These are phyloP conservation scores for Poecilia velifera DNA, from an alignment of 2,797 vertebrate genomes.

Conservation along the genomic window DNA sequence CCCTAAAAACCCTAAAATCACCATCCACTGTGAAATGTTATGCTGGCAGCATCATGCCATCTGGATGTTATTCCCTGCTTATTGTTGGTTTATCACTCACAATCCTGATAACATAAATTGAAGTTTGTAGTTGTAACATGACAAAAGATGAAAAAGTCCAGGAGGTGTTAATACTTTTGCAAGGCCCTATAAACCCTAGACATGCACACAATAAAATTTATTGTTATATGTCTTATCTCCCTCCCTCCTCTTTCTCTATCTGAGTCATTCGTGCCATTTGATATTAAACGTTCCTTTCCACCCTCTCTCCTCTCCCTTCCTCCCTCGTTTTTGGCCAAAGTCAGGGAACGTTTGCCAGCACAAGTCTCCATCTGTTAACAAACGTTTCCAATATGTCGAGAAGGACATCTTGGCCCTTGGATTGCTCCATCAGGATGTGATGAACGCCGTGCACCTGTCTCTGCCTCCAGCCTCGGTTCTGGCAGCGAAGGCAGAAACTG, in stretches of 20 bases:
- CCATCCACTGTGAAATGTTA: background rate
- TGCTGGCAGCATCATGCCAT: background rate
- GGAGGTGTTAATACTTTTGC: conserved; percentile 9
- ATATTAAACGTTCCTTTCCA: conserved; percentile 54
- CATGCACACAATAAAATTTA: conserved; percentile 25
- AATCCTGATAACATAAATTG: background rate
- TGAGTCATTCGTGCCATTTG: conserved; percentile 53
- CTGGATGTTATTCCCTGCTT: background rate
- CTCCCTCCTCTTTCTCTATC: conserved; percentile 14
- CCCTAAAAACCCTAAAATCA: background rate
- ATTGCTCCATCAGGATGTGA: conserved; percentile 72
- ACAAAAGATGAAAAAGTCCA: background rate
- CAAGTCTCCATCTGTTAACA: conserved; percentile 78
- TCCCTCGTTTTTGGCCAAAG: conserved; percentile 54
- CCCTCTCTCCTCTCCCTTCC: conserved; percentile 22
- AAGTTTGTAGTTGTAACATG: background rate
- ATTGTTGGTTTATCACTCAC: background rate
- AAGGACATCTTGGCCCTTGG: conserved; percentile 76
- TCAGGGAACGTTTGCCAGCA: conserved; percentile 70
- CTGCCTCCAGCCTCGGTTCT: conserved; percentile 73
- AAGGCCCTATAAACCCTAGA: background rate
- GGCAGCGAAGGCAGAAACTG: conserved; percentile 54
- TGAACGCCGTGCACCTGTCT: conserved; percentile 75
- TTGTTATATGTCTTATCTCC: conserved; percentile 26
- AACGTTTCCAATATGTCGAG: conserved; percentile 74